phyloP scores from a whole-genome alignment of 2,113 vertebrate species.

The Cyrtonyx montezumae region DNA sequence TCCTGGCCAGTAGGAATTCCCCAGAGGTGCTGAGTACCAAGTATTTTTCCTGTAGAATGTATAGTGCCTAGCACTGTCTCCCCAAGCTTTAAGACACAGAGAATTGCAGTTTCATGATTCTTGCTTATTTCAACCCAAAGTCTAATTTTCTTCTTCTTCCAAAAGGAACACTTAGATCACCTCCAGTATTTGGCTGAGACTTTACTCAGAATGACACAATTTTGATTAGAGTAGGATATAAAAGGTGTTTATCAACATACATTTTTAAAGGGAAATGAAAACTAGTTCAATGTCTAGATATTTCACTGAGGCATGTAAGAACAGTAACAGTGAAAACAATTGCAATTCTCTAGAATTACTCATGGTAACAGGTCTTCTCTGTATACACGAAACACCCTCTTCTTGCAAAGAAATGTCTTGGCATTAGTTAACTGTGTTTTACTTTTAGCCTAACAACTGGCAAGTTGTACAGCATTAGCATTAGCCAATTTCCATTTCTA shows the following conservation, averaged over 20 bases:
- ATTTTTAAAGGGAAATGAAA: background rate
- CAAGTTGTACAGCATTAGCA: background rate
- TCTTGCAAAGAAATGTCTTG: background rate
- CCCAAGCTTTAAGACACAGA: background rate
- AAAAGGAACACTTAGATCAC: background rate
- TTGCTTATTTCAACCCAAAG: background rate
- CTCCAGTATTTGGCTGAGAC: background rate
- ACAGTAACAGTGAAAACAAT: background rate
- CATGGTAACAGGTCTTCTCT: background rate
- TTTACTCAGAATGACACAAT: background rate
- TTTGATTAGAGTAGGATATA: background rate
- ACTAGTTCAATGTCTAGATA: background rate
- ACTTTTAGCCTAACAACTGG: background rate
- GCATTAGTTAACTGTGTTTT: background rate
- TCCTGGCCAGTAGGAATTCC: background rate
- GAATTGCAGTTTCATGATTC: background rate
- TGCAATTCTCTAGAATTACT: background rate
- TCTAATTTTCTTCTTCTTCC: background rate
- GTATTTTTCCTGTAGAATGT: background rate
- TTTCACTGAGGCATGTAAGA: background rate
- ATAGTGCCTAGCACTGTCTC: background rate
- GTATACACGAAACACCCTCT: accelerated
- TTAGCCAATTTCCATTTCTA: background rate
- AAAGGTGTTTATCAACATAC: background rate
- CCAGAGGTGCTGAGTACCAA: background rate